These are phyloP conservation scores for Garrulus glandarius DNA, from an alignment of 2,797 vertebrate species.

Conservation along the genomic window DNA sequence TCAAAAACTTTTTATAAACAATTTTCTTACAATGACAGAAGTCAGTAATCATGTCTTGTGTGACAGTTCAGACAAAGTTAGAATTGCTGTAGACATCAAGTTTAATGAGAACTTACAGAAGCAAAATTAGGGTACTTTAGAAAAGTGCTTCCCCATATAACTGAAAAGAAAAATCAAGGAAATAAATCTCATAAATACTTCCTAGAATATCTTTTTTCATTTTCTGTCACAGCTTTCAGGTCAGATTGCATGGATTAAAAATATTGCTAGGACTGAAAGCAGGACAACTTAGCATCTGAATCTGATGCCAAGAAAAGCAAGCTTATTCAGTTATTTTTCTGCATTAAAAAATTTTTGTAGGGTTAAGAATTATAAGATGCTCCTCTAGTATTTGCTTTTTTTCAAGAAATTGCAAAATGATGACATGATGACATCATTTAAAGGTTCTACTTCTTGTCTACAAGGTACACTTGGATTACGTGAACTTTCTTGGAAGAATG, in stretches of 20 bases:
- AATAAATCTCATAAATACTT: background rate
- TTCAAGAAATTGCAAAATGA: background rate
- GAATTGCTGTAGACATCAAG: background rate
- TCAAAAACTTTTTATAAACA: background rate
- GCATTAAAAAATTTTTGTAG: background rate
- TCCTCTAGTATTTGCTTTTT: background rate
- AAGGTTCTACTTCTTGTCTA: conserved; percentile 15
- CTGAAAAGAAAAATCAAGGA: background rate
- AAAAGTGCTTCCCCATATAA: background rate
- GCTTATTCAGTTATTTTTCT: background rate
- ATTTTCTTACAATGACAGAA: background rate
- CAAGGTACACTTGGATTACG: background rate
- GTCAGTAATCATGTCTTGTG: background rate
- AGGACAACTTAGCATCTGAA: background rate
- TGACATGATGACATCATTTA: background rate
- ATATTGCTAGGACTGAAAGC: background rate
- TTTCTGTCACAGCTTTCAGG: background rate
- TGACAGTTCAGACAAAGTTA: background rate
- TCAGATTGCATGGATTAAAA: background rate
- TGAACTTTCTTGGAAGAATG: background rate
- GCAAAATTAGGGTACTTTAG: background rate
- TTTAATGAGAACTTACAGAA: background rate
- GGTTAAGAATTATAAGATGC: background rate
- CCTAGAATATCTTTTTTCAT: background rate
- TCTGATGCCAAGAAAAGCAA: background rate